Evolutionary conservation across 2,797 vertebrate species (phyloP), one percentile per base, ranked within the genome.

Genomic region (Bovichtus diacanthus): DNA sequence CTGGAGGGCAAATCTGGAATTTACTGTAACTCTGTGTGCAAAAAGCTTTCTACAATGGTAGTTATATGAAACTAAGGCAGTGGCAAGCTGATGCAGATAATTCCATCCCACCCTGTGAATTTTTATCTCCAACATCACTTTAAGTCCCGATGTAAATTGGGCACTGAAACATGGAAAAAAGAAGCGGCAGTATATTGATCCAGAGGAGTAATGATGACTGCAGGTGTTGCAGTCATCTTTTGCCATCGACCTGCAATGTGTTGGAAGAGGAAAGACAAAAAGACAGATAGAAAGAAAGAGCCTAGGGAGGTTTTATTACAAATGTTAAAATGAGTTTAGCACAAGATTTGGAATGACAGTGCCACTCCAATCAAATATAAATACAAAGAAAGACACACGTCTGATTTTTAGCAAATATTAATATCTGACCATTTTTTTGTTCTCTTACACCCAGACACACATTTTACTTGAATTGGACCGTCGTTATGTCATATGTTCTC

Each of bases 261-360:
- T 54, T 53, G 54, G 51, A 72, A 51, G 13, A 82, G 34, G 19
- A n/a, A 25, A 36, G 12, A 31, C 53, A 66, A 47, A 76, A 46
- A 44, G 53, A 56, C 25, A 41, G 64, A 64, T 3, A 70, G 19
- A 69, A 18, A 60, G n/a, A n/a, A 63, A 72, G 51, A 55, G 55
- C 58, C 71, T 16, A 16, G 11, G 49, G 76, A 78, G 69, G 67
- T 55, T 87, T 76, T 71, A 81, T 81, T 81, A 80, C 23, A 74
- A 76, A 84, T 80, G 68, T 72, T 81, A 75, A 84, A 77, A 87
- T 76, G 54, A 72, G 74, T 31, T 21, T 31, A 12, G 49, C n/a
- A 66, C 36, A 23, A 8, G 49, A 59, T 72, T 39, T 61, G 18
- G 2, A 7, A 43, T 6, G 47, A 56, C 51, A 8, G 6, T 18